Evolutionary conservation across 1,140 invertebrate species (phyloP).

Genomic region (Akabosia matsudoensis): DNA sequence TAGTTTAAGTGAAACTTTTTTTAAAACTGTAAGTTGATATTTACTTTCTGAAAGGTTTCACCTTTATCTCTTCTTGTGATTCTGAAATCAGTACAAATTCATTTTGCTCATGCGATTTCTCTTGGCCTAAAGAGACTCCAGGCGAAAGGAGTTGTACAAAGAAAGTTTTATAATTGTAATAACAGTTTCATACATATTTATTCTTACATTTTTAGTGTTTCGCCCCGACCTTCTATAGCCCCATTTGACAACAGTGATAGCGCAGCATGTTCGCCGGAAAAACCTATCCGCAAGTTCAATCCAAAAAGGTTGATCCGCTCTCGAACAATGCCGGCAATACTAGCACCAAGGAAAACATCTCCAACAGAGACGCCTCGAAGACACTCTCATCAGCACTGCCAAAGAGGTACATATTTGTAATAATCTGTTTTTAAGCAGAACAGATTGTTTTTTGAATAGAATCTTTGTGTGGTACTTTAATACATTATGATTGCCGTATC

Average conservation of each 20-base stretch:
- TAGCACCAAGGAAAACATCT: neutral
- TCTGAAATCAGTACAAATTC: too few relatives aligned
- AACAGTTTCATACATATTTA: neutral
- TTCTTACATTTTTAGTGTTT: neutral
- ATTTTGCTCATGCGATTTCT: slow-evolving; percentile 3
- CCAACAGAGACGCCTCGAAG: neutral
- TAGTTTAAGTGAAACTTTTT: too few relatives aligned
- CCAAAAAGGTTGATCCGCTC: slow-evolving; percentile 10
- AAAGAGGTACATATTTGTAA: neutral
- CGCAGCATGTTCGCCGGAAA: neutral
- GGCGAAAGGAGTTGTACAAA: neutral
- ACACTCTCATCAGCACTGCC: slow-evolving; percentile 10
- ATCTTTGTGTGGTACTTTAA: too few relatives aligned
- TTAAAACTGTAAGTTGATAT: too few relatives aligned
- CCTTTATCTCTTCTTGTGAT: too few relatives aligned
- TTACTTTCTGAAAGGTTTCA: too few relatives aligned
- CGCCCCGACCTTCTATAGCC: neutral
- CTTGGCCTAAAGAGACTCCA: neutral
- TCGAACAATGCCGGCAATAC: slow-evolving; percentile 7
- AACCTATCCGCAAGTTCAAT: slow-evolving; percentile 16
- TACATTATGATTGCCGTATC: neutral
- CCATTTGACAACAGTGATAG: slow-evolving; percentile 10
- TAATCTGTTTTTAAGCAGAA: too few relatives aligned
- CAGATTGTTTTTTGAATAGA: too few relatives aligned
- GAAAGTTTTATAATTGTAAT: neutral